These are phyloP conservation scores for Ganaspis sp. DNA, from an alignment of 1,140 invertebrate species.

Conservation along the genomic window DNA sequence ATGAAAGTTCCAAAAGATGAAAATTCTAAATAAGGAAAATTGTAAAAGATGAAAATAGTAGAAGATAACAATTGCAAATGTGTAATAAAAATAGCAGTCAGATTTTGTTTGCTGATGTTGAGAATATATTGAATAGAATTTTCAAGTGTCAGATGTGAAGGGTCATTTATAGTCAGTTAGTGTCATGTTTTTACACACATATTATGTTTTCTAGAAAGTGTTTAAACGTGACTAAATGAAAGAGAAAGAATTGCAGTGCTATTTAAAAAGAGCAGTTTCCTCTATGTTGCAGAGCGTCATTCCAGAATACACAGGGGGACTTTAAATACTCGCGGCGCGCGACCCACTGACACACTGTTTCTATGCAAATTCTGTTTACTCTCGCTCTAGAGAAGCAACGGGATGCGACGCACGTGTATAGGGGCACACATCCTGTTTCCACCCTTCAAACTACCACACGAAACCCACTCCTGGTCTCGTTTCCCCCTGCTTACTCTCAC, in stretches of 20 bases:
- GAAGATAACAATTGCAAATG: no score
- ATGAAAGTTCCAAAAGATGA: no score
- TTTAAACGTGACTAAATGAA: conserved; percentile 54
- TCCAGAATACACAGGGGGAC: conserved; percentile 42
- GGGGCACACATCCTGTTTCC: conserved; percentile 24
- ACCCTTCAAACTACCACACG: conserved; percentile 8
- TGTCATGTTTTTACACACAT: conserved; percentile 56
- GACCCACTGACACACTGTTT: conserved; percentile 73
- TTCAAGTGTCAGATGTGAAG: no score
- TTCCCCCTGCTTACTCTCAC: conserved; percentile 44
- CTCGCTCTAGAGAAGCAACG: conserved; percentile 55
- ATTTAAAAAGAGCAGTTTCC: conserved; percentile 63
- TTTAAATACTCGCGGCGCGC: conserved; percentile 67
- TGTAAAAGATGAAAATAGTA: no score
- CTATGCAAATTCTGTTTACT: conserved; percentile 74
- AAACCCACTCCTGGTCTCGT: conserved; percentile 39
- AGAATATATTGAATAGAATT: no score
- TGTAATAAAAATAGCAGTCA: no score
- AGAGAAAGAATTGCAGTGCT: conserved; percentile 63
- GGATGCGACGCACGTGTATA: conserved; percentile 42
- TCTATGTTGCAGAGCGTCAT: conserved; percentile 28
- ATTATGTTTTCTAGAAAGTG: conserved; percentile 58
- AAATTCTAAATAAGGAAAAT: no score
- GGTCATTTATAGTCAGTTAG: conserved; percentile 44
- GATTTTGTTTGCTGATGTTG: no score